A percentile compares a stretch with the other conserved stretches of the same genome.
Evolutionary conservation across 2,888 invertebrate species (phyloP).

Genomic region (Leistus spinibarbis): DNA sequence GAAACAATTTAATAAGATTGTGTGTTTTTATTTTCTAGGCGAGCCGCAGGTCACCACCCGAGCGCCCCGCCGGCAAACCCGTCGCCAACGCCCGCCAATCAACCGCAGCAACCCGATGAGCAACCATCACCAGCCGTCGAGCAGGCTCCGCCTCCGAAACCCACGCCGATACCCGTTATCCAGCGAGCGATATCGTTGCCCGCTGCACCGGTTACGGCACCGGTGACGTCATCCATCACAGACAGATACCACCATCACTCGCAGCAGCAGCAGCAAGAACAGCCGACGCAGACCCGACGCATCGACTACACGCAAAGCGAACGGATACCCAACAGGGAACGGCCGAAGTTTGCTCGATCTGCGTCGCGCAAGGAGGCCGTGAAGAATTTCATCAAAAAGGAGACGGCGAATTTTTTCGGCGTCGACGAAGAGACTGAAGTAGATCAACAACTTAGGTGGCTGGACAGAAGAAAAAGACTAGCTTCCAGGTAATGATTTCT

Average conservation of each 20-base stretch:
- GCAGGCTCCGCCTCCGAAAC: background rate
- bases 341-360: conserved; percentile 55
- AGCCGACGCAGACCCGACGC: background rate
- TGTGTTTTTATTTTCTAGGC: conserved; percentile 11
- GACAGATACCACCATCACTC: conserved; percentile 42
- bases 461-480: conserved; percentile 78
- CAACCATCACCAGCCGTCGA: conserved; percentile 1
- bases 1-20: background rate
- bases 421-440: conserved; percentile 79
- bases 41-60: conserved; percentile 16
- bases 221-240: conserved; percentile 18
- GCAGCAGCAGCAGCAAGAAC: conserved; percentile 26
- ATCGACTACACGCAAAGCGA: conserved; percentile 54
- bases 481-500: conserved; percentile 71
- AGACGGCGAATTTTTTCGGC: conserved; percentile 85
- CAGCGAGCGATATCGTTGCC: conserved; percentile 50
- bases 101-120: conserved; percentile 27
- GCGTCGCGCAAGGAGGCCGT: conserved; percentile 58
- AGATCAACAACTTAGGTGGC: conserved; percentile 76
- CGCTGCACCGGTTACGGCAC: conserved; percentile 46
- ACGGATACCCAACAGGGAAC: conserved; percentile 49
- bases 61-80: conserved; percentile 39
- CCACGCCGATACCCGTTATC: conserved; percentile 42
- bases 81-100: conserved; percentile 46
- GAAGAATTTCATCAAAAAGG: conserved; percentile 73